phyloP scores from a whole-genome alignment of 1,140 invertebrate genomes.

The Bombyx mori region ASM3026992v2 NC_085118.1:11056501-11057000 shows the following conservation, averaged over 20 bases:
- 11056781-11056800: no score
- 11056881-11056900: no score
- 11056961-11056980: no score
- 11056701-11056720: slow-evolving; percentile 16
- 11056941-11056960: no score
- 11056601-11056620: slow-evolving; percentile 38
- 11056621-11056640: slow-evolving; percentile 57
- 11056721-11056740: slow-evolving; percentile 18
- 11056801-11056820: no score
- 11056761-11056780: slow-evolving; percentile 1
- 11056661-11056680: slow-evolving; percentile 13
- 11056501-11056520: slow-evolving; percentile 33
- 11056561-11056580: slow-evolving; percentile 12
- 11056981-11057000: no score
- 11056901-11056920: no score
- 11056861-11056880: no score
- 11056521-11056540: slow-evolving; percentile 13
- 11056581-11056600: slow-evolving; percentile 26
- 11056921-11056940: no score
- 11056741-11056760: not conserved
- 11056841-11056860: no score
- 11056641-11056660: slow-evolving; percentile 39
- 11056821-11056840: no score
- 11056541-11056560: slow-evolving; percentile 12
- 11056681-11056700: slow-evolving; percentile 27